Base-by-base conservation (phyloP, 35 echinoderm and acorn worm genomes). In the Chiridota heheva region DNA sequence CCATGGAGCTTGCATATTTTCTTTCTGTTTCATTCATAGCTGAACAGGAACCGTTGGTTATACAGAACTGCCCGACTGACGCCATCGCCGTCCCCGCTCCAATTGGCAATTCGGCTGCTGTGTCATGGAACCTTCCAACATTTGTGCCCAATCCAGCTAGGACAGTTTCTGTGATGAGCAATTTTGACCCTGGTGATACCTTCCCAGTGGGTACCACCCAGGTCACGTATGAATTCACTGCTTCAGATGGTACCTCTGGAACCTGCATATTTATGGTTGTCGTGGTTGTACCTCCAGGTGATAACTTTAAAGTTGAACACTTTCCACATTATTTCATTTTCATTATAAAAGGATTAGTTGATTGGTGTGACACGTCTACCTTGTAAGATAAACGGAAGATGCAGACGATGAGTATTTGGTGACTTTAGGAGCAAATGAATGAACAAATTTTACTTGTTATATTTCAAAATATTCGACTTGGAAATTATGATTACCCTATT, bases 211-310 rank as follows among this genome's bases (percentile, higher is more conserved):
- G 85, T 18, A 43, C 37, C n/a, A 94, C 78, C 0, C 60, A 20
- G 10, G 79, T 94, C 7, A 84, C 84, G 1, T 94, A 94, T 58
- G 38, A 20, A 24, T 94, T 87, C 46, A 30, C 43, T 8, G 91
- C 83, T 73, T 40, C 62, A 7, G 48, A 36, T 10, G 84, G 63
- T 18, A 94, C 66, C 27, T 26, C 31, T 5, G 86, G 61, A 30
- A 32, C 46, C 33, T 87, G 91, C 36, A 82, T 44, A 31, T 88
- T 94, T 22, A 60, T 65, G 20, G 75, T 78, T 46, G 46, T 53
- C 32, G 80, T 90, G 32, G 84, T 22, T 57, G 29, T 86, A 5
- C 33, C 40, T 12, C 65, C 72, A 83, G 78, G 87, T 89, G 76
- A 36, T 16, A 36, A 10, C 31, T 72, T 43, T 1, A 72, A 72